Evolutionary conservation across 2,888 invertebrate genomes (phyloP), one percentile per base, ranked within the genome.

Genomic region (Sussaba pulchella): DNA sequence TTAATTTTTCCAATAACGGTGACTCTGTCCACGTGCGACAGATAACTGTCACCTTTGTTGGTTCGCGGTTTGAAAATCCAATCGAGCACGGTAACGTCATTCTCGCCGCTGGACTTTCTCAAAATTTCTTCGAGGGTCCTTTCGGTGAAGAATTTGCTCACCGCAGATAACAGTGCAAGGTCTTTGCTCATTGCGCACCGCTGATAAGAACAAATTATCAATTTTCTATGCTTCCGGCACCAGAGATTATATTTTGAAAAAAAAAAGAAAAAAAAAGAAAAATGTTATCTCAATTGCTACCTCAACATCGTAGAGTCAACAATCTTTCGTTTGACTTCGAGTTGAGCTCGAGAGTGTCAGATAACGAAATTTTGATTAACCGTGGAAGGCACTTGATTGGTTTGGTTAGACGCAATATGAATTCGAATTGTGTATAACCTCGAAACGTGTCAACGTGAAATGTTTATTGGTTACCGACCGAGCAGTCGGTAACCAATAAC

Each of bases 31-130:
- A 96, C 92, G 79, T 94, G 94, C 83, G 96, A 95, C 59, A 96
- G 89, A 86, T 96, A 96, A 0, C 95, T 95, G 85, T 96, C 96
- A 0, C 96, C 96, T 89, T 95, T 95, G 64, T 92, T 93, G 80
- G 90, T 92, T 10, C 91, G 92, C 26, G 88, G 85, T 0, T 91
- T 92, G 79, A 93, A 93, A 78, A 91, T 88, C 89, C 92, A 93
- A 0, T 91, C 90, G 0, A 90, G 89, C 17, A 93, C 87, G 69
- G 90, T 88, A 0, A 91, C 89, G 14, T 84, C 79, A 31, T 84
- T 63, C 17, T 84, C 82, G 36, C 92, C 91, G 1, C 91, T 90
- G 1, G 87, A 88, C 61, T 90, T 91, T 1, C 83, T 78, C 1
- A 94, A 87, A 36, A 93, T 92, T 73, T 91, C 90, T 82, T 92